phyloP scores from a whole-genome alignment of 2,888 invertebrate species.

The Molorchus minor region DNA sequence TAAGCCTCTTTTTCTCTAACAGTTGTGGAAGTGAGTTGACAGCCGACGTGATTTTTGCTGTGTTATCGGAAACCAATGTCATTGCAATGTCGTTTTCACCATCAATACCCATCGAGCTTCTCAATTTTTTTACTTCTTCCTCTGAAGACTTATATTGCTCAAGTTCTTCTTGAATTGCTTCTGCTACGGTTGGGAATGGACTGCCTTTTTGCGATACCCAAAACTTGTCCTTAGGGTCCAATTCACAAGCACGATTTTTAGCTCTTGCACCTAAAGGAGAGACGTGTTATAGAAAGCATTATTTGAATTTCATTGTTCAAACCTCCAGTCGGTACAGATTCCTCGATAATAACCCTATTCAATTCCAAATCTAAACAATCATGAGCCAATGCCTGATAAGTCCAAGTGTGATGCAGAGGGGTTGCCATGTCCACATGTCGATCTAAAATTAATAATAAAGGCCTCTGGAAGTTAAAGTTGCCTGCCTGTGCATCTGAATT shows the following conservation, averaged over 20 bases:
- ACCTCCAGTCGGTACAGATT: conserved; percentile 56
- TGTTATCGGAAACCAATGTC: conserved; percentile 90
- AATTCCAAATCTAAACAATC: conserved; percentile 93
- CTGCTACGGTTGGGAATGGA: conserved; percentile 94
- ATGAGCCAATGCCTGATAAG: conserved; percentile 97
- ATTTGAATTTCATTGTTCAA: conserved; percentile 11
- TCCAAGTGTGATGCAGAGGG: conserved; percentile 99
- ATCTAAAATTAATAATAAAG: conserved; percentile 90
- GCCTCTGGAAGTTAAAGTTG: conserved; percentile 88
- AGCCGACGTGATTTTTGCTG: conserved; percentile 91
- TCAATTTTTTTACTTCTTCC: conserved; percentile 95
- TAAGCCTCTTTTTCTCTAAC: conserved; percentile 94
- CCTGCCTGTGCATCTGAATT: conserved; percentile 83
- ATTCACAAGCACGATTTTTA: conserved; percentile 89
- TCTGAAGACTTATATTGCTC: conserved; percentile 92
- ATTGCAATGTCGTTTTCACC: conserved; percentile 87
- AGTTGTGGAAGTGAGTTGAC: conserved; percentile 96
- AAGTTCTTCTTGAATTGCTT: conserved; percentile 97
- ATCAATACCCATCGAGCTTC: conserved; percentile 93
- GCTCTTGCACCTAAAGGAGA: conserved; percentile 68
- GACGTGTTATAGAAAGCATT: neutral
- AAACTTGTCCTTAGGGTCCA: conserved; percentile 88
- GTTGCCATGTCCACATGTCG: conserved; percentile 97
- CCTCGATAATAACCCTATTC: conserved; percentile 71
- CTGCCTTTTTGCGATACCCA: conserved; percentile 96